Base-by-base conservation (phyloP, 2,888 invertebrate genomes). In the Argyresthia goedartella region DNA sequence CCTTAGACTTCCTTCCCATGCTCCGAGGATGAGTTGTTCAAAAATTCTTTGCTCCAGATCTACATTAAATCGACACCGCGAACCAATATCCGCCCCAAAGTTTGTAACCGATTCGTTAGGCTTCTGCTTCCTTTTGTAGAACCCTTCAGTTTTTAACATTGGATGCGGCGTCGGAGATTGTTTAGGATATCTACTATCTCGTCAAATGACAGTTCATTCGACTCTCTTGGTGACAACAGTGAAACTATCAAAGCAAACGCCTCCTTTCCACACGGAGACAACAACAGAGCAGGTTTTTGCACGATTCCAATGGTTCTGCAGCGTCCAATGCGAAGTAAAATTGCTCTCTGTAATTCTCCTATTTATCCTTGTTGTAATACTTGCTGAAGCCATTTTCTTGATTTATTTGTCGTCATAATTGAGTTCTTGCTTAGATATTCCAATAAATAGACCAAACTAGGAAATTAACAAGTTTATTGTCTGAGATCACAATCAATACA, bases 241-340 rank as follows among this genome's bases (percentile, higher is more conserved):
- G 53, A 53, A 16, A 51, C 47, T 43, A 50, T 35, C 39, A 51
- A 39, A 10, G 44, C 44, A 44, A 51, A 51, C 44, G 51, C 49
- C 42, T 54, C 53, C 49, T 54, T 54, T 39, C 53, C 53, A 54
- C 51, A 54, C 43, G 51, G 53, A 25, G 53, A 54, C 45, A 54
- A 43, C 36, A 54, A 54, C 14, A 51, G 50, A 14, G 53, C 53
- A 49, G 51, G 42, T 44, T 53, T 53, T 36, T 53, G 51, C 50
- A 50, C 53, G 14, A 46, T 42, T 53, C 46, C 34, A 50, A 41
- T 42, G 53, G 47, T n/a, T 50, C 53, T 11, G 50, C 45, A 35
- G 50, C 50, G 16, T 41, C 39, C 46, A 47, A 46, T 33, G 39
- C 36, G 35, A 39, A 44, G 44, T 14, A 36, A 48, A 34, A 34